phyloP scores from a whole-genome alignment of 1,140 invertebrate species.

The Drosophila yakuba region DNA sequence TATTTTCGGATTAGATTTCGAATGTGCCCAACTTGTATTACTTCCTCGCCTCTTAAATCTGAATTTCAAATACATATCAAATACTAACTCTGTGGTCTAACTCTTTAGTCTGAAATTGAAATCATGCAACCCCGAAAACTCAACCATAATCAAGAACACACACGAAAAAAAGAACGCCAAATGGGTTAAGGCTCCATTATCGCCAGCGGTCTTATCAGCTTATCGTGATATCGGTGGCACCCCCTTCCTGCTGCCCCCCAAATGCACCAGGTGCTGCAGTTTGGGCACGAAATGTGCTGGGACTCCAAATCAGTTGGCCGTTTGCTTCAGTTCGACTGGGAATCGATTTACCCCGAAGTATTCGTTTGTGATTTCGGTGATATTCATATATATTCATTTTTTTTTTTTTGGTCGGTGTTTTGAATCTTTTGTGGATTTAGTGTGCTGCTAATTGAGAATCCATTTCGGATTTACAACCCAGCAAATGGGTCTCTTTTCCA shows the following conservation, averaged over 20 bases:
- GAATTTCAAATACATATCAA: too few relatives aligned
- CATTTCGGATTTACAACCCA: conserved; percentile 52
- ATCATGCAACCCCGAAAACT: too few relatives aligned
- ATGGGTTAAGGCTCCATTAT: conserved; percentile 38
- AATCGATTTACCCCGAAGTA: conserved; percentile 13
- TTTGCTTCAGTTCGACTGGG: conserved; percentile 14
- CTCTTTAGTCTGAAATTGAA: too few relatives aligned
- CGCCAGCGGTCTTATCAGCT: conserved; percentile 19
- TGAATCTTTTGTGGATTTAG: conserved; percentile 16
- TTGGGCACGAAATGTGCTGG: background rate
- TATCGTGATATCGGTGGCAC: conserved; percentile 22
- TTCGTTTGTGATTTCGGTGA: conserved; percentile 5
- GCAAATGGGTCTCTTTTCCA: conserved; percentile 72
- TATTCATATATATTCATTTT: background rate
- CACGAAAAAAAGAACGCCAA: background rate
- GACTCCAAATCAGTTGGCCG: conserved; percentile 43
- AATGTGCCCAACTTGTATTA: too few relatives aligned
- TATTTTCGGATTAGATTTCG: conserved; percentile 43
- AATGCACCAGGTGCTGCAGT: conserved; percentile 8
- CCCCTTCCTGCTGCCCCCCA: conserved; percentile 10
- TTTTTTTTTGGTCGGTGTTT: background rate
- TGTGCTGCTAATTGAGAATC: conserved; percentile 63
- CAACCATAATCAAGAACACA: background rate
- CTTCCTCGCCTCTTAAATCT: too few relatives aligned
- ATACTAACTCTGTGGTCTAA: too few relatives aligned